Percentiles rank a stretch among this genome's conserved stretches.
phyloP scores from a whole-genome alignment of 2,113 vertebrate genomes.

The Genyomyrus donnyi region DNA sequence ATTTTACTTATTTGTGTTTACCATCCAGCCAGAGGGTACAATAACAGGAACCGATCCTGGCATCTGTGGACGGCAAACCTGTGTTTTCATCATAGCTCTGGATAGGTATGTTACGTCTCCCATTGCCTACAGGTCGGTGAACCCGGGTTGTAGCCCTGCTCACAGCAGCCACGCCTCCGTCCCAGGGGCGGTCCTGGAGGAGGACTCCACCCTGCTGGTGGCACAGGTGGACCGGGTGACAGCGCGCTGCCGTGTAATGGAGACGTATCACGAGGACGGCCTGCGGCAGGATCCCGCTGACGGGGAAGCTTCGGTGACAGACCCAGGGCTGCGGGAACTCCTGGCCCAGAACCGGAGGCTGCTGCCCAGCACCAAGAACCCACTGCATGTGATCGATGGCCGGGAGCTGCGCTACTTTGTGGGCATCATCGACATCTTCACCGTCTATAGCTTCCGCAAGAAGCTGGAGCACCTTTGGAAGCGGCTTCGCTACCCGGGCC shows the following conservation, averaged over 20 bases:
- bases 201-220: slow-evolving; percentile 33
- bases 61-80: not conserved
- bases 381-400: slow-evolving; percentile 76
- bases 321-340: slow-evolving; percentile 38
- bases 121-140: slow-evolving; percentile 50
- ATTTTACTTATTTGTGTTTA: not conserved
- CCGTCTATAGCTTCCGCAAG: slow-evolving; percentile 73
- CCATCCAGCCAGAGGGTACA: not conserved
- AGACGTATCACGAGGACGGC: not conserved
- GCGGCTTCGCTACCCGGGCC: slow-evolving; percentile 61
- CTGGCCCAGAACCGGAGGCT: slow-evolving; percentile 67
- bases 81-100: not conserved
- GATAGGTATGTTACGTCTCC: not conserved
- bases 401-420: slow-evolving; percentile 75
- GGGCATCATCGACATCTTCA: slow-evolving; percentile 81
- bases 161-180: slow-evolving; percentile 28
- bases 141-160: slow-evolving; percentile 37
- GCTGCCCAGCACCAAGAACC: slow-evolving; percentile 65
- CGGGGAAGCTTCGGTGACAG: not conserved
- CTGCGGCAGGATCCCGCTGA: not conserved
- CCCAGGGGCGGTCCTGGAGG: slow-evolving; percentile 52
- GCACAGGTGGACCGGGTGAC: slow-evolving; percentile 35
- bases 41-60: not conserved
- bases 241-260: slow-evolving; percentile 16
- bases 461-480: slow-evolving; percentile 77